These are phyloP conservation scores for Rhadina sibilatrix DNA, from an alignment of 2,113 vertebrate genomes.

Conservation along the genomic window DNA sequence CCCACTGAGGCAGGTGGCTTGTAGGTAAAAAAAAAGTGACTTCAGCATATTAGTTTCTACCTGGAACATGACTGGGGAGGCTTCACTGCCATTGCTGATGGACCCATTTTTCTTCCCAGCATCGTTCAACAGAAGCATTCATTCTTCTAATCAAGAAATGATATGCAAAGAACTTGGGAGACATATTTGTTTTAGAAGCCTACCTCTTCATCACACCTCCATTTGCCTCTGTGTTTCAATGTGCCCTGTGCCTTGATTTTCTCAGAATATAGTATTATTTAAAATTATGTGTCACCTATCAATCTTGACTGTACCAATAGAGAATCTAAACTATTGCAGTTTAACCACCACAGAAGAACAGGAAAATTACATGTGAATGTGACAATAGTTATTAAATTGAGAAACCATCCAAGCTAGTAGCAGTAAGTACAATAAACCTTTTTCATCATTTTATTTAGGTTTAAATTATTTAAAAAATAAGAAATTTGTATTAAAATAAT, in stretches of 20 bases:
- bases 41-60: neutral
- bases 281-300: neutral
- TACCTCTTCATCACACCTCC: neutral
- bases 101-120: neutral
- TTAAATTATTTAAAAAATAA: neutral
- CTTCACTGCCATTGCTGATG: neutral
- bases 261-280: neutral
- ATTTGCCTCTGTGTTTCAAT: neutral
- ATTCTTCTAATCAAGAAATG: neutral
- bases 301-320: fast-evolving
- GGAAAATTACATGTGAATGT: neutral
- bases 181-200: neutral
- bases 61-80: neutral
- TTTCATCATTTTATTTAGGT: neutral
- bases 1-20: neutral
- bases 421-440: neutral
- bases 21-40: neutral
- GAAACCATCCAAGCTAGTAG: neutral
- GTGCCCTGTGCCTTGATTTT: neutral
- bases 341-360: neutral
- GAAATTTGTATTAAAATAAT: neutral
- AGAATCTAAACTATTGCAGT: neutral
- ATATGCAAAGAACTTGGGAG: neutral
- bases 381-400: neutral
- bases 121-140: neutral